Conservation (phyloP, 1,140 invertebrate species). For the Magallana angulata region DNA sequence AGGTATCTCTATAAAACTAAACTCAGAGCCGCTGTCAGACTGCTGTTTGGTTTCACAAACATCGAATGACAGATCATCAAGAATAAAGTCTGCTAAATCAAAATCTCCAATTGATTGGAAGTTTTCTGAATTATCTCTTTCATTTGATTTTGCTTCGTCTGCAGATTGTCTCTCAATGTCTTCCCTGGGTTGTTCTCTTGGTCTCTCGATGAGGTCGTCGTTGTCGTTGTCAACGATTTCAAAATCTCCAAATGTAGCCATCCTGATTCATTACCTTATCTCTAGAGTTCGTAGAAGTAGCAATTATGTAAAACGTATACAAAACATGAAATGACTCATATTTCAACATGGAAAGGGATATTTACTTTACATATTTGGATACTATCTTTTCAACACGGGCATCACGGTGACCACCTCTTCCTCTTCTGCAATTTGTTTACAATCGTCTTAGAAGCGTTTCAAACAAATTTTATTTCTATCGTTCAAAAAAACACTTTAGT, state of each 20-base stretch:
- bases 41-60: neutral
- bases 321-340: no score
- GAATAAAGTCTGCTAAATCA: constrained; percentile 27
- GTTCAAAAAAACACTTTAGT: no score
- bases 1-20: constrained; percentile 7
- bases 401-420: no score
- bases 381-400: no score
- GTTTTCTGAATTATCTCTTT: neutral
- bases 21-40: neutral
- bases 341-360: no score
- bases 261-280: no score
- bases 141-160: neutral
- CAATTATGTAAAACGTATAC: no score
- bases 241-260: neutral
- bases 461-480: no score
- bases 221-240: neutral
- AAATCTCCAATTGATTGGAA: neutral
- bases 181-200: neutral
- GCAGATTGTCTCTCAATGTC: neutral
- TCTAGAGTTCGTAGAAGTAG: no score
- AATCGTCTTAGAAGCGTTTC: no score
- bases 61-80: neutral
- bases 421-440: no score
- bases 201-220: neutral
- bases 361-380: no score